Base-by-base conservation (phyloP, 2,888 invertebrate genomes). In the Drosophila stalkeri region DNA sequence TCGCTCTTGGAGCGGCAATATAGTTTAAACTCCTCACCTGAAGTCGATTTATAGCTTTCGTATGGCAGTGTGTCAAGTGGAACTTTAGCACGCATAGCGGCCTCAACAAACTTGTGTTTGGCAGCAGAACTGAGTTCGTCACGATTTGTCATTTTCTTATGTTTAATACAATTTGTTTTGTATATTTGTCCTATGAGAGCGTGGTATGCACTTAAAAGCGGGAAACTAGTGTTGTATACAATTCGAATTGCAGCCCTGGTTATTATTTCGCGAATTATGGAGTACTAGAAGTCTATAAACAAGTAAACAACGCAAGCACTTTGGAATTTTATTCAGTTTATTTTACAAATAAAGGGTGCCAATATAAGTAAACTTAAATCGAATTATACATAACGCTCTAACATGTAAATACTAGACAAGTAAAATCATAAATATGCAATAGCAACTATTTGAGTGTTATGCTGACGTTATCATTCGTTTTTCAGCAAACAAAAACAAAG, bases 31-130 rank as follows among this genome's bases (percentile, higher is more conserved):
- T 87, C 80, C 33, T 80, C 80, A 6, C 82, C 91, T 31, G 77
- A 52, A 5, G 61, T 62, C 0, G 85, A 73, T 39, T 77, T 81
- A 64, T 83, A 93, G 52, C 79, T 83, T 16, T 84, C 83, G 35
- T 91, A 91, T 7, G 85, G 57, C 7, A 92, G 64, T 0, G 64
- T 57, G 49, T 92, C 92, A 5, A 93, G 69, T 8, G 93, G 93
- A 78, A 93, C 92, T 59, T 91, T 92, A 0, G 87, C 75, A 43
- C 91, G 82, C 1, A 87, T 73, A 5, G 93, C 93, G 11, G 86
- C 91, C 80, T 93, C 93, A 16, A 93, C 91, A 12, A 83, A 79
- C 78, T 91, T 92, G 56, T 93, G 93, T 64, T 92, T 92, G 12
- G 72, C 80, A 12, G 89, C 75, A 6, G 84, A 82, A 54, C 89